A percentile compares a stretch with the other conserved stretches of the same genome.
Conservation (phyloP, 35 echinoderm and acorn worm species). For the Acanthaster planci region DNA sequence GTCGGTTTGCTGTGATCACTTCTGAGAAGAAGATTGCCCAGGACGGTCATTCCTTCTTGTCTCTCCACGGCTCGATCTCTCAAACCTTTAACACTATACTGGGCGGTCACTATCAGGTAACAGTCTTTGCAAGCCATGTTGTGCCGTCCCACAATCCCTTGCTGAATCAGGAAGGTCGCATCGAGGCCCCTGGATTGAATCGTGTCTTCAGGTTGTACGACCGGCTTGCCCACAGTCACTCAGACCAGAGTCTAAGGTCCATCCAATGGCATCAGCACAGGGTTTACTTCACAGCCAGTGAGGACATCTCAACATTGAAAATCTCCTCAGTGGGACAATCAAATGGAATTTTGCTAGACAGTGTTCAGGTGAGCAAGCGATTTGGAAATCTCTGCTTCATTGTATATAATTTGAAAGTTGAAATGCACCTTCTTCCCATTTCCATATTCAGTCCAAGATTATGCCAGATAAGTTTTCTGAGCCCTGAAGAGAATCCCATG, state of each 20-base stretch:
- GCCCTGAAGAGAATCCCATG: too few relatives aligned
- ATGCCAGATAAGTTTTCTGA: too few relatives aligned
- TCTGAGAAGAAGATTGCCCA: background rate
- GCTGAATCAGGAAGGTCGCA: conserved; percentile 42
- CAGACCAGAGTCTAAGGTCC: background rate
- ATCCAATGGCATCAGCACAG: conserved; percentile 24
- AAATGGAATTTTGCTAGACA: conserved; percentile 34
- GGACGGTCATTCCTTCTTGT: background rate
- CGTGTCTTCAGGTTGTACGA: conserved; percentile 37
- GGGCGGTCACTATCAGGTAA: background rate
- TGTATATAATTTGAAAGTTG: too few relatives aligned
- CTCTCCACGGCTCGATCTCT: conserved; percentile 11
- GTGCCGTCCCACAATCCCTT: background rate
- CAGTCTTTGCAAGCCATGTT: conserved; percentile 7
- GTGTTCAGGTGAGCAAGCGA: background rate
- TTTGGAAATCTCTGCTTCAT: too few relatives aligned
- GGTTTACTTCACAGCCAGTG: conserved; percentile 36
- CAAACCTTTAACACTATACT: conserved; percentile 7
- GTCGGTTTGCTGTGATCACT: background rate
- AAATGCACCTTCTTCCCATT: too few relatives aligned
- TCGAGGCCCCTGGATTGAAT: conserved; percentile 39
- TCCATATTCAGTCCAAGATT: too few relatives aligned
- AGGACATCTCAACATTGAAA: background rate
- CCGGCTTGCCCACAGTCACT: background rate
- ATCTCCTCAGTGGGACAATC: conserved; percentile 22